phyloP scores from a whole-genome alignment of 2,797 vertebrate genomes.

The Eupleurogrammus muticus region DNA sequence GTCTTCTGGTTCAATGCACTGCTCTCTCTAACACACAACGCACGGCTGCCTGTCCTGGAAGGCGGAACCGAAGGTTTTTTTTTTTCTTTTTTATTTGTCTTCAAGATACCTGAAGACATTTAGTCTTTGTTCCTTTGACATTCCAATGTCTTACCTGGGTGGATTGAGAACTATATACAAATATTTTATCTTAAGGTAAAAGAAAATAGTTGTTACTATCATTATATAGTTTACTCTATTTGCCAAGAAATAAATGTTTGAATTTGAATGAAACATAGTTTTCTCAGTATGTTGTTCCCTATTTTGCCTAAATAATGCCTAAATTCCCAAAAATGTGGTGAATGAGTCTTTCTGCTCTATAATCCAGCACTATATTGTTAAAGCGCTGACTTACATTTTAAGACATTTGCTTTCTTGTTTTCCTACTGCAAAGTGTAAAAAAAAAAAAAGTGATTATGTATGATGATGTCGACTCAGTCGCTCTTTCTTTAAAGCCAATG shows the following conservation, averaged over 20 bases:
- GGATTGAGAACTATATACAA: neutral
- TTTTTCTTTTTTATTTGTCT: neutral
- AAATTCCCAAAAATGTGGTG: neutral
- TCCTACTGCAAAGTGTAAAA: no score
- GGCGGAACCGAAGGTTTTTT: neutral
- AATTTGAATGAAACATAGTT: neutral
- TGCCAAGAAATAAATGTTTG: neutral
- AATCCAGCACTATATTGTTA: neutral
- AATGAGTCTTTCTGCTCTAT: neutral
- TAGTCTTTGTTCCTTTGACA: neutral
- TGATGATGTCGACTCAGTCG: neutral
- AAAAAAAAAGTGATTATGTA: neutral
- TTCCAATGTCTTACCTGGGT: neutral
- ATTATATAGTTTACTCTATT: neutral
- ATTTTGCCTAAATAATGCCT: neutral
- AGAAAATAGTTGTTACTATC: neutral
- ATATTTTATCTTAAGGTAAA: slow-evolving; percentile 37
- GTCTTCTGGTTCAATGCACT: neutral
- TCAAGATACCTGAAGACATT: neutral
- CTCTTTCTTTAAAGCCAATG: no score
- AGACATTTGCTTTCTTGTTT: neutral
- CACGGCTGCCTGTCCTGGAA: neutral
- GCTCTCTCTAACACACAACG: neutral
- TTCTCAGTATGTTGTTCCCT: neutral
- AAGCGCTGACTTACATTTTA: neutral